Percentiles rank a stretch among this genome's conserved stretches.
Evolutionary conservation across 2,113 vertebrate genomes (phyloP).

Genomic region (Herpailurus yagouaroundi): DNA sequence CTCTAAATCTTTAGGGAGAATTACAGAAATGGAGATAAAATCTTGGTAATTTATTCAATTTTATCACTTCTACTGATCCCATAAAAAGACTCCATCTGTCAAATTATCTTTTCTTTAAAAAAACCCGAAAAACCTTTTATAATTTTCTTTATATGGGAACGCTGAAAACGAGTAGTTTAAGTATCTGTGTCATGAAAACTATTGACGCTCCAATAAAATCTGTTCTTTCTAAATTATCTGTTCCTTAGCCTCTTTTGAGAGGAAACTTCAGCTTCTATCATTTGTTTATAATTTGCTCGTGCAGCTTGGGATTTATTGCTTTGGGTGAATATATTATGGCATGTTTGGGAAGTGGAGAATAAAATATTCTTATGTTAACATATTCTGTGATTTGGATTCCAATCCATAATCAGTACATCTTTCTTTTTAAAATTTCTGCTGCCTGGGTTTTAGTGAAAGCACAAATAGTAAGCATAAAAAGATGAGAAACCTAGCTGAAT

Average conservation of each 20-base stretch:
- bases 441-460: constrained; percentile 66
- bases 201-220: constrained; percentile 78
- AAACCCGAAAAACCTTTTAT: constrained; percentile 68
- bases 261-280: constrained; percentile 67
- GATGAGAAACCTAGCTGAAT: constrained; percentile 19
- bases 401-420: constrained; percentile 71
- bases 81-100: constrained; percentile 83
- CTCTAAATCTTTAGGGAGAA: constrained; percentile 78
- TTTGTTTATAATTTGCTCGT: constrained; percentile 73
- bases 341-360: constrained; percentile 68
- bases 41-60: constrained; percentile 83
- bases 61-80: constrained; percentile 81
- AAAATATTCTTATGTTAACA: constrained; percentile 75
- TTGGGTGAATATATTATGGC: constrained; percentile 71
- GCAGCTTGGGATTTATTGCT: constrained; percentile 70
- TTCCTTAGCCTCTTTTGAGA: constrained; percentile 73
- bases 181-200: constrained; percentile 82
- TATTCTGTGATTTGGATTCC: constrained; percentile 73
- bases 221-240: constrained; percentile 79
- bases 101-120: constrained; percentile 79
- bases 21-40: constrained; percentile 80
- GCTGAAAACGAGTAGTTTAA: constrained; percentile 74
- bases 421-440: constrained; percentile 69
- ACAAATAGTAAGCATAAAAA: constrained; percentile 34
- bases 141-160: constrained; percentile 77